phyloP scores from a whole-genome alignment of 1,140 invertebrate genomes.

The Meloidogyne floridensis region DNA sequence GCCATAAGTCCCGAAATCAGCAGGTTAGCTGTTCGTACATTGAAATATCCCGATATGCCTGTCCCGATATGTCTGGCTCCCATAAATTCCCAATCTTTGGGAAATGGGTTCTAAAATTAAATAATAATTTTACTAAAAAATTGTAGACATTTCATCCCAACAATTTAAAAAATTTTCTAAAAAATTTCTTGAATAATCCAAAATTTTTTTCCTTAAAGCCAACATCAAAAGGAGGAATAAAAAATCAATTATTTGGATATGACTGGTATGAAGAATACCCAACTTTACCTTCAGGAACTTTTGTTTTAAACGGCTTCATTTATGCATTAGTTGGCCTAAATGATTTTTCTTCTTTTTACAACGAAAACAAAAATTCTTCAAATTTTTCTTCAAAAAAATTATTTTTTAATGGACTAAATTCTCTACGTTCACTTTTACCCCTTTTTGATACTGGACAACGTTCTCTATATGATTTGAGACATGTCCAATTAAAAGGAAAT shows the following conservation, averaged over 20 bases:
- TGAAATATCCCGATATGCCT: no score
- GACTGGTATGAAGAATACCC: constrained; percentile 24
- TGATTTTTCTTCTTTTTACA: constrained; percentile 17
- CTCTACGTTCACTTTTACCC: constrained; percentile 17
- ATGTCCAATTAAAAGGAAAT: constrained; percentile 4
- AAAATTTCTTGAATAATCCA: not conserved
- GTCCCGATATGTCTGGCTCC: no score
- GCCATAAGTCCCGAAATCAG: no score
- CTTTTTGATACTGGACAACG: constrained; percentile 25
- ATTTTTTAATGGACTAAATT: constrained; percentile 17
- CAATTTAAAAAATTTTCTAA: not conserved
- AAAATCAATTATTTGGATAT: not conserved
- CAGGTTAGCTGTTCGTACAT: no score
- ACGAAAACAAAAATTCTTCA: not conserved
- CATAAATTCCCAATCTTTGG: no score
- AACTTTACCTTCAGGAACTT: not conserved
- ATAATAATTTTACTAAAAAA: no score
- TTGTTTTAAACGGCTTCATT: constrained; percentile 23
- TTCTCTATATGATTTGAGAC: constrained; percentile 26
- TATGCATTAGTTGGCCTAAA: constrained; percentile 26
- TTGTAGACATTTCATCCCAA: no score
- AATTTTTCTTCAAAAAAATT: constrained; percentile 2
- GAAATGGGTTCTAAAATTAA: no score
- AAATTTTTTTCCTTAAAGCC: constrained; percentile 9
- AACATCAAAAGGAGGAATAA: constrained; percentile 6